Base-by-base conservation (phyloP, 2,797 vertebrate genomes). In the Ficedula albicollis region DNA sequence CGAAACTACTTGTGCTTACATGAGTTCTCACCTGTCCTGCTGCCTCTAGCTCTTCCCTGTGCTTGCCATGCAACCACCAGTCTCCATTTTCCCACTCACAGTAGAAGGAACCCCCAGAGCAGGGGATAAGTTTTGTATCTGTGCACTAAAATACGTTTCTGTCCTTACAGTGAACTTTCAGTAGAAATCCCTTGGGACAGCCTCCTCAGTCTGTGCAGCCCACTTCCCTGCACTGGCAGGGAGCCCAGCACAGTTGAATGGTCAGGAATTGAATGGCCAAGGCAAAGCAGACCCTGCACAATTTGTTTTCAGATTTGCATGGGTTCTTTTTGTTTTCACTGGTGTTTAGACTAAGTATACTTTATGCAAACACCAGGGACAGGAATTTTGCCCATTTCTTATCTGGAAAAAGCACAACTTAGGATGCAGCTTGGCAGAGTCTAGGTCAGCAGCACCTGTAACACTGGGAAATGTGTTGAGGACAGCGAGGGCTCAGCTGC, bases 91-190 rank as follows among this genome's bases (percentile, higher is more conserved):
- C 46, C 58, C 25, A 23, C 1, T 41, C 34, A 13, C 15, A 38
- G 20, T 0, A 43, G 27, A 67, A 30, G 15, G 39, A 79, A 83
- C 10, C 56, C 49, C 67, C 16, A 44, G 39, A 54, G 49, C 29
- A 21, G 20, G 26, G 13, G 7, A 48, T 3, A 68, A 19, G 27
- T 64, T 77, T 83, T 32, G 6, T 51, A 39, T 12, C 41, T 63
- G n/a, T 34, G 18, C 49, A 60, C 67, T 82, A 27, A 69, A 79
- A 84, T 58, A 87, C 6, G 17, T 15, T 32, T 79, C 67, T 91
- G 85, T 77, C 94, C 94, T 93, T 30, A 82, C 27, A 68, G 46
- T 70, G 87, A 96, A 85, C 91, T 76, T 84, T 30, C 4, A 6
- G 79, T 3, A 48, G 56, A 51, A 89, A 49, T n/a, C 70, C 55